Conservation (phyloP, 2,113 vertebrate genomes). For the Chelonoidis abingdonii region DNA sequence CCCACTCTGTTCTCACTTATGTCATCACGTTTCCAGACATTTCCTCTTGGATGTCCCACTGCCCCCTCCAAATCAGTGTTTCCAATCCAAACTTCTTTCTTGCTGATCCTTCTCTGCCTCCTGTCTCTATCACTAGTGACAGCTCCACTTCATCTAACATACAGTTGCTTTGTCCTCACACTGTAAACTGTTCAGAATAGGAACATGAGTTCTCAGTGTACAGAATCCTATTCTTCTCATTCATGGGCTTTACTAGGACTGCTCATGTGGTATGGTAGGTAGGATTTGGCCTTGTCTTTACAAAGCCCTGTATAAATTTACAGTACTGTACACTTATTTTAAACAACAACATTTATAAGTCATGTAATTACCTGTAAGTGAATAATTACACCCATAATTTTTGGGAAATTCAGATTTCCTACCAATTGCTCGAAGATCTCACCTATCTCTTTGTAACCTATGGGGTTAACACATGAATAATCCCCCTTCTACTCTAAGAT, state of each 20-base stretch:
- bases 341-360: neutral
- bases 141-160: neutral
- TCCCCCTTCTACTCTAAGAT: neutral
- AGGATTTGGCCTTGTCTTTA: neutral
- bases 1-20: rapidly evolving
- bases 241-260: neutral
- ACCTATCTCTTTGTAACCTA: neutral
- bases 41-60: neutral
- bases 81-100: neutral
- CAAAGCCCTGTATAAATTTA: rapidly evolving
- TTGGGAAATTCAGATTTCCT: neutral
- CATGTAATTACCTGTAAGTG: neutral
- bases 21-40: neutral
- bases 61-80: neutral
- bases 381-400: constrained; percentile 18
- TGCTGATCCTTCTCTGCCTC: neutral
- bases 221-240: neutral
- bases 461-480: neutral
- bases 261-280: neutral
- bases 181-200: neutral
- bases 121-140: rapidly evolving
- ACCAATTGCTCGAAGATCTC: neutral
- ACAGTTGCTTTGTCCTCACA: neutral
- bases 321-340: neutral
- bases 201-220: neutral